Evolutionary conservation across 2,888 invertebrate genomes (phyloP).

Genomic region (Belgica antarctica): DNA sequence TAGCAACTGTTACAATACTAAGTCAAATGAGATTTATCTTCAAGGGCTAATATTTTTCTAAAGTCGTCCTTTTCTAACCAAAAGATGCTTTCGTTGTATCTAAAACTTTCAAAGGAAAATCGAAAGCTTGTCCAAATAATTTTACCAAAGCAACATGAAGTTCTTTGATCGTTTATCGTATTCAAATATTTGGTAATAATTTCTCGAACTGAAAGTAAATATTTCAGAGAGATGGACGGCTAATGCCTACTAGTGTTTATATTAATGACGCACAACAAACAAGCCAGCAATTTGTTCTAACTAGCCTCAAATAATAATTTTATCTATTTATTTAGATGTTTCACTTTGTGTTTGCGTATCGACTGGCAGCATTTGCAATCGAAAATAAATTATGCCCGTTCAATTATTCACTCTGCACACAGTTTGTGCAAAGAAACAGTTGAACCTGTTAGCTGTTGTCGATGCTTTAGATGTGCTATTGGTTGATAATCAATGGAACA

Average conservation of each 20-base stretch:
- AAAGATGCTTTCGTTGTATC: too few relatives aligned
- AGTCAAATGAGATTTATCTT: too few relatives aligned
- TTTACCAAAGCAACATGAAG: too few relatives aligned
- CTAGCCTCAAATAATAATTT: conserved; percentile 3
- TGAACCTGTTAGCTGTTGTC: neutral
- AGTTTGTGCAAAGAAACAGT: neutral
- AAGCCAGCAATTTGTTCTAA: conserved; percentile 1
- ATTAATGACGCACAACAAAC: neutral
- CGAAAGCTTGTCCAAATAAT: too few relatives aligned
- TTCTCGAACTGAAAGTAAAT: conserved; percentile 4
- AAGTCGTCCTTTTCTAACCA: too few relatives aligned
- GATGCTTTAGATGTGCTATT: neutral
- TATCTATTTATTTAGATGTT: conserved; percentile 9
- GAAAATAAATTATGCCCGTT: conserved; percentile 23
- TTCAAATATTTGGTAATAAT: conserved; percentile 3
- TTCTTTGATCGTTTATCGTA: conserved; percentile 16
- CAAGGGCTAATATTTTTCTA: too few relatives aligned
- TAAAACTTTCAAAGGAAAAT: too few relatives aligned
- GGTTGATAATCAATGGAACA: neutral
- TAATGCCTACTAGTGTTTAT: neutral
- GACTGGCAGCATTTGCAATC: neutral
- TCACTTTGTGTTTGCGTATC: neutral
- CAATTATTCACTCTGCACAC: conserved; percentile 19
- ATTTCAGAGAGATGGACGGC: too few relatives aligned
- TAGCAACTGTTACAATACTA: too few relatives aligned